Base-by-base conservation (phyloP, 1,140 invertebrate genomes). In the Palaemon carinicauda region DNA sequence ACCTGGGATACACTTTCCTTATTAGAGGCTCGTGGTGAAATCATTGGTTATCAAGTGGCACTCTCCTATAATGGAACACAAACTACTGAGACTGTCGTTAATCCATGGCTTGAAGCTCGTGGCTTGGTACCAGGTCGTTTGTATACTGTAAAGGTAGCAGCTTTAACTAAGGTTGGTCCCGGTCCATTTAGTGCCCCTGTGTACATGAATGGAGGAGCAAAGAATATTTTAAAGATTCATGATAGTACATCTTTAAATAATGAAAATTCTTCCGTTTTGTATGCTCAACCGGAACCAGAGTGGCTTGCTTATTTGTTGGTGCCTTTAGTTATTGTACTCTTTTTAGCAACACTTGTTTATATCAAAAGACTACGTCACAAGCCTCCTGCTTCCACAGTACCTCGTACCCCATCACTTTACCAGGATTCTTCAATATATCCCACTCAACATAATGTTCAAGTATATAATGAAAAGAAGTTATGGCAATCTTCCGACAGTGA, bases 271-370 rank as follows among this genome's bases (percentile, higher is more conserved):
- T 87, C 84, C 1, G 85, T 89, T 17, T 53, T 87, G 71, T 85
- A 85, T 29, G 82, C 88, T 5, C 82, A 87, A 0, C 85, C 84
- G 3, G 83, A 89, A 50, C 89, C 86, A 5, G 82, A 83, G 19
- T 89, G 89, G 89, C 80, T 89, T 27, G 52, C 84, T 3, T 88
- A 88, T 31, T 65, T 89, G 41, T 69, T 89, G n/a, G 73, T 88
- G 33, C 87, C 88, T 10, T 31, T 87, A 10, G 81, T 88, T 52
- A 9, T 88, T 19, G 27, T 89, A 74, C 60, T 89, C 69, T 69
- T 84, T 24, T 12, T 89, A 24, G 87, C 52, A 15, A 79, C 86
- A 15, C 29, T 87, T 12, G 33, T 83, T 19, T 89, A 88, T 31
- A 10, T 89, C n/a, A 79, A 81, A 54, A 56, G 84, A 17, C 71